Evolutionary conservation across 2,888 invertebrate genomes (phyloP), one percentile per base, ranked within the genome.

Genomic region (Xestia rhomboidea): DNA sequence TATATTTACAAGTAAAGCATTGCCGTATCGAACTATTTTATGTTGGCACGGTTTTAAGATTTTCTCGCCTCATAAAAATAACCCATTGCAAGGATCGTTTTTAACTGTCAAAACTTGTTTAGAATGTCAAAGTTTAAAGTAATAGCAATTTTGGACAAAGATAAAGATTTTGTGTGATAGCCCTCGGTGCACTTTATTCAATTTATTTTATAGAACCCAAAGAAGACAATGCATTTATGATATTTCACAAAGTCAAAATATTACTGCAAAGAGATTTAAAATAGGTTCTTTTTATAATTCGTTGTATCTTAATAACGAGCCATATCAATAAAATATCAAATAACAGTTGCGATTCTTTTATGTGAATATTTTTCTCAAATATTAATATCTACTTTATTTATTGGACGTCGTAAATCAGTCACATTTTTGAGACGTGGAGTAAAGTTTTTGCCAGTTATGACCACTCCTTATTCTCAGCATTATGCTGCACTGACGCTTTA

Each of bases 331-430:
- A 87, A 57, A 80, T 69, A 77, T 68, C 79, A 77, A 82, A 77
- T 66, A 79, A 82, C 82, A 76, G 80, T 82, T 77, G 69, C 3
- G 30, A 67, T 72, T 57, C 74, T 76, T 71, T 15, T 64, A 76
- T 75, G 75, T 69, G 84, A 78, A 82, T 81, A 76, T 73, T 73
- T 79, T 82, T 82, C 79, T 64, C 63, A 79, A 81, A 87, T 84
- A 75, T 77, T 73, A 77, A 76, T 76, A 76, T 38, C 51, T 72
- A 73, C 34, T 62, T 46, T 78, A 81, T 83, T 81, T 80, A 78
- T 83, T 80, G 34, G 6, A 1, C 46, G 27, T 74, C 44, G 34
- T 85, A 85, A 87, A 83, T 83, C 77, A 68, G 57, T 62, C 66
- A 75, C 6, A 74, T 75, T 82, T 82, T 68, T 74, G 27, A 41